These are phyloP conservation scores for Anolis sagrei DNA, from an alignment of 2,113 vertebrate species.

Conservation along the genomic window DNA sequence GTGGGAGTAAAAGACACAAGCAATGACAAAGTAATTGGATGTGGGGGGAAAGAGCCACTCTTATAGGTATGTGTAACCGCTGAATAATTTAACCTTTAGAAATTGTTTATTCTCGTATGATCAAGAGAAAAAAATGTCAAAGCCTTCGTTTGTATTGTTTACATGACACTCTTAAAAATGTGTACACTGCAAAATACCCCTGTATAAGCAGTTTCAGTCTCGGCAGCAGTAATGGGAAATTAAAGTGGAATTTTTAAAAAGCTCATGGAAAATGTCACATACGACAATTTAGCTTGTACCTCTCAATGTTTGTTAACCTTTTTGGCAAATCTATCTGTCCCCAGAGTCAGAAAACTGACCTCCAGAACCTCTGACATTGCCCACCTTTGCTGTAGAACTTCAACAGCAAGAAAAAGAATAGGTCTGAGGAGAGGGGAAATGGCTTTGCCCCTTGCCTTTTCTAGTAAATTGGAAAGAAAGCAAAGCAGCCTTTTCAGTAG, in stretches of 20 bases:
- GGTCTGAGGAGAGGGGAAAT: neutral
- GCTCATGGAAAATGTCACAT: neutral
- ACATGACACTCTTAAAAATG: constrained; percentile 67
- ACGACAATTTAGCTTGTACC: neutral
- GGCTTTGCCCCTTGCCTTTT: neutral
- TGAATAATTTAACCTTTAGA: constrained; percentile 82
- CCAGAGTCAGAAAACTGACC: too few relatives aligned
- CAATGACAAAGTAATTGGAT: constrained; percentile 67
- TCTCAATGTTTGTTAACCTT: neutral
- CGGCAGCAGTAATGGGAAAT: neutral
- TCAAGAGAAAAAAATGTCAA: constrained; percentile 75
- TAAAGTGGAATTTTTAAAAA: neutral
- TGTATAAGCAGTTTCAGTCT: constrained; percentile 60
- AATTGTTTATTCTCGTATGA: constrained; percentile 77
- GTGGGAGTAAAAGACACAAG: constrained; percentile 57
- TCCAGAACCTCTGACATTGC: too few relatives aligned
- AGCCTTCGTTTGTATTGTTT: constrained; percentile 75
- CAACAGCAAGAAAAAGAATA: neutral
- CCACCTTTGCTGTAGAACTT: neutral
- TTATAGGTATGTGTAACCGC: constrained; percentile 66
- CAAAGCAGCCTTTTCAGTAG: too few relatives aligned
- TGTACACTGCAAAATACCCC: constrained; percentile 47
- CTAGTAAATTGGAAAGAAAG: neutral
- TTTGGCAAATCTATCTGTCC: too few relatives aligned
- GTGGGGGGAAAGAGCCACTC: constrained; percentile 56